These are phyloP conservation scores for Cryptocheilus praepositus DNA, from an alignment of 2,888 invertebrate species.

Conservation along the genomic window DNA sequence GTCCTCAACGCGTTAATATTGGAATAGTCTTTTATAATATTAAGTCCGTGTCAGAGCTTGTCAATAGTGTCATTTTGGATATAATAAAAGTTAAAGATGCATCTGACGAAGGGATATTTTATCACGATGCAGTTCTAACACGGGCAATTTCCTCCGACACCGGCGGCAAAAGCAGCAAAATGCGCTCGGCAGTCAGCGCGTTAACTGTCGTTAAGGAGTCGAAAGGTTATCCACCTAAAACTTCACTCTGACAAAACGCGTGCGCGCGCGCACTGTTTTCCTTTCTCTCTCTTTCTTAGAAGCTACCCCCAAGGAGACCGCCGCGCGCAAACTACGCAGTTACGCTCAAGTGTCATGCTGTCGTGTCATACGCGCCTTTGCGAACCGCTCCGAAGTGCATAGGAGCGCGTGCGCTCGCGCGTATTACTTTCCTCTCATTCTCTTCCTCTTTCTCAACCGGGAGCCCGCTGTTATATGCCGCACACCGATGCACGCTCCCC, in stretches of 20 bases:
- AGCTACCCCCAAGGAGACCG: conserved; percentile 46
- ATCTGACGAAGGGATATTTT: too few relatives aligned
- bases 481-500: conserved; percentile 48
- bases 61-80: too few relatives aligned
- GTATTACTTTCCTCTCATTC: conserved; percentile 47
- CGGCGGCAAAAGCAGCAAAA: too few relatives aligned
- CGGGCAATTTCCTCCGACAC: too few relatives aligned
- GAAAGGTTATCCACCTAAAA: too few relatives aligned
- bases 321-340: conserved; percentile 69
- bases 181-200: too few relatives aligned
- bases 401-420: conserved; percentile 15
- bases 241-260: neutral
- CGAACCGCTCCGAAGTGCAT: conserved; percentile 40
- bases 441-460: conserved; percentile 28
- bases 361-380: conserved; percentile 54
- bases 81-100: too few relatives aligned
- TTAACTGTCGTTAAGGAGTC: too few relatives aligned
- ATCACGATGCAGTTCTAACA: too few relatives aligned
- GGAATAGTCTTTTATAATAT: too few relatives aligned
- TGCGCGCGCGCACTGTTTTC: neutral
- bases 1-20: too few relatives aligned
- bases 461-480: conserved; percentile 48
- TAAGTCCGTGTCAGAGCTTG: too few relatives aligned
- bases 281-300: neutral
- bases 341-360: conserved; percentile 63